Evolutionary conservation across 2,888 invertebrate species (phyloP).

Genomic region (Caenorhabditis sulstoni): DNA sequence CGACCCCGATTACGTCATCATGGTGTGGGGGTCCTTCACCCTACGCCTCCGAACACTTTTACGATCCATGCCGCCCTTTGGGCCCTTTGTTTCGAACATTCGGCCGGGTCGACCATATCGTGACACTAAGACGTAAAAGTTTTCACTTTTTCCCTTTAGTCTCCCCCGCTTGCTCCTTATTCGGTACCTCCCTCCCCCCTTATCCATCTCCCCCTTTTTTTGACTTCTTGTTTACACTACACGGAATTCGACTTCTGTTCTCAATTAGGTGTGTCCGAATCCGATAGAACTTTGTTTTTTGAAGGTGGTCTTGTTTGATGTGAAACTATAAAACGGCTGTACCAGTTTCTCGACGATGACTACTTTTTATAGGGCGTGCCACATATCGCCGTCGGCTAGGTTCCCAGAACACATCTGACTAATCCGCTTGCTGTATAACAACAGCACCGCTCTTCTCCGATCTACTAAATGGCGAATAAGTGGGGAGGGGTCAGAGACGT

Average conservation of each 20-base stretch:
- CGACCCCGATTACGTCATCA: conserved; percentile 47
- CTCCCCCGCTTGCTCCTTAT: not conserved
- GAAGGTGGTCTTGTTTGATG: not conserved
- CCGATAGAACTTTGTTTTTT: not conserved
- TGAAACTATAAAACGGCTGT: not conserved
- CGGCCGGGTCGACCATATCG: conserved; percentile 16
- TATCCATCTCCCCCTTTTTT: not conserved
- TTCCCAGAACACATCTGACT: conserved; percentile 49
- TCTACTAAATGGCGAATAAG: conserved; percentile 2
- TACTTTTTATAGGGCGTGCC: not conserved
- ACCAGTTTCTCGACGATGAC: not conserved
- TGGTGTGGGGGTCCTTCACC: conserved; percentile 44
- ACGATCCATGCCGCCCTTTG: conserved; percentile 50
- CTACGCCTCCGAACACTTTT: conserved; percentile 42
- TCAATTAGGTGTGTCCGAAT: conserved; percentile 21
- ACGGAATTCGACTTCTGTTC: not conserved
- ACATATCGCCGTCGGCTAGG: not conserved
- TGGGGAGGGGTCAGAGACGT: conserved; percentile 20
- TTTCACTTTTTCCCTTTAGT: not conserved
- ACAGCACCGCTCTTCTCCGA: not conserved
- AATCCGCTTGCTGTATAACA: conserved; percentile 54
- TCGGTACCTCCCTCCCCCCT: not conserved
- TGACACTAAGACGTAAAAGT: conserved; percentile 23
- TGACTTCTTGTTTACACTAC: conserved; percentile 2
- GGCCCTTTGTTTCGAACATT: conserved; percentile 3